Percentiles rank a stretch among this genome's conserved stretches.
phyloP scores from a whole-genome alignment of 2,888 invertebrate genomes.

The Apocheima hispidaria region DNA sequence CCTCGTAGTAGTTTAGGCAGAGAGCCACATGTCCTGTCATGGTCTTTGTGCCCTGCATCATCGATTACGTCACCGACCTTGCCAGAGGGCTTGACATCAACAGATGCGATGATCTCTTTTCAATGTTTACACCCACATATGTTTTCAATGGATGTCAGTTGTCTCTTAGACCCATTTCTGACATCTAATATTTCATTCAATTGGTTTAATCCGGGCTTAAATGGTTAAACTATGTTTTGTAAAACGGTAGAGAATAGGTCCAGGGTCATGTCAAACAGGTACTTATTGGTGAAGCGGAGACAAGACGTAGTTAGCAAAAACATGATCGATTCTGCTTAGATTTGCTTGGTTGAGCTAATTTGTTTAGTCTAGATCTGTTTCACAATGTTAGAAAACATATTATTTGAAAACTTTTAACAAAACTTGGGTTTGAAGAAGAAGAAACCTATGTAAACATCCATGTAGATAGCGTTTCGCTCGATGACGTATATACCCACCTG shows the following conservation, averaged over 20 bases:
- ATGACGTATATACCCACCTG: constrained; percentile 44
- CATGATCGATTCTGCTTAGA: constrained; percentile 8
- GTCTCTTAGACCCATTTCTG: constrained; percentile 27
- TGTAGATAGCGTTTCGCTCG: constrained; percentile 20
- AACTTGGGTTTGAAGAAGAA: too few relatives aligned
- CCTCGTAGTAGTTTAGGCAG: constrained; percentile 54
- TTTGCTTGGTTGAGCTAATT: constrained; percentile 2
- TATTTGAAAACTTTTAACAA: background rate
- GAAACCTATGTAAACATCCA: background rate
- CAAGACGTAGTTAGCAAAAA: constrained; percentile 21
- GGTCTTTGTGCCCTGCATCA: constrained; percentile 57
- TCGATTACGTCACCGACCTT: constrained; percentile 81
- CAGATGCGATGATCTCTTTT: constrained; percentile 65
- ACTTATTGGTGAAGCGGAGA: constrained; percentile 26
- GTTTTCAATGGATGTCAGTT: constrained; percentile 45
- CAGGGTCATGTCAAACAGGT: constrained; percentile 26
- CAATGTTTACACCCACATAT: constrained; percentile 68
- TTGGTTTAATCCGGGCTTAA: constrained; percentile 29
- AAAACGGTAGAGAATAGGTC: constrained; percentile 24
- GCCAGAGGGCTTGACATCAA: constrained; percentile 65
- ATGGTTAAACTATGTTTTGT: constrained; percentile 29
- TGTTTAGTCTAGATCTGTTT: background rate
- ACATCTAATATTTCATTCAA: constrained; percentile 33
- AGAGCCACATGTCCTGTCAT: constrained; percentile 65
- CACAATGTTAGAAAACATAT: background rate